phyloP scores from a whole-genome alignment of 2,113 vertebrate species.

The Grammomys surdaster region DNA sequence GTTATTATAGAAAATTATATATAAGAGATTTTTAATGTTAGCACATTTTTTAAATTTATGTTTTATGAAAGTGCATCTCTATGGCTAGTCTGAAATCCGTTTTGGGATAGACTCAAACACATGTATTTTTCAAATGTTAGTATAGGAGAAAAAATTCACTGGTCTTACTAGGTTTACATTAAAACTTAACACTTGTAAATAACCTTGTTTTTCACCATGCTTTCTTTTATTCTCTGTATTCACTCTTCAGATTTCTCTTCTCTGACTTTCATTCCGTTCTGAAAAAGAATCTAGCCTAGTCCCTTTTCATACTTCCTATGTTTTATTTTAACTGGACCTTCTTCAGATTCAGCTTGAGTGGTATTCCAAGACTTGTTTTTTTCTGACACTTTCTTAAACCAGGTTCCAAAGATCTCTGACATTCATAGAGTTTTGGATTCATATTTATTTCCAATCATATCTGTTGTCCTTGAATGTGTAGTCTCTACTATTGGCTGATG shows the following conservation, averaged over 20 bases:
- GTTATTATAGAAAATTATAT: neutral
- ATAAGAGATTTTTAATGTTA: neutral
- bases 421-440: neutral
- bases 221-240: neutral
- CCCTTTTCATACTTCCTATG: fast-evolving
- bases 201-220: neutral
- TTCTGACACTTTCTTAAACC: neutral
- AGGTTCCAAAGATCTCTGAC: neutral
- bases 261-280: neutral
- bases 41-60: neutral
- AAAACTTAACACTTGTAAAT: neutral
- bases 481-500: neutral
- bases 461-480: neutral
- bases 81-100: neutral
- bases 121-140: neutral
- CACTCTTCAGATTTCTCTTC: neutral
- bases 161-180: neutral
- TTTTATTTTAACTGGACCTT: neutral
- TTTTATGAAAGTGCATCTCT: neutral
- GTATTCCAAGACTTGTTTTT: neutral
- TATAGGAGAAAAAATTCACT: neutral
- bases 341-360: neutral
- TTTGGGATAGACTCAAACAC: neutral
- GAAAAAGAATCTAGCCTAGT: neutral
- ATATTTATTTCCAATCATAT: neutral